These are phyloP conservation scores for Drosophila pachea DNA, from an alignment of 1,140 invertebrate species.

Conservation along the genomic window DNA sequence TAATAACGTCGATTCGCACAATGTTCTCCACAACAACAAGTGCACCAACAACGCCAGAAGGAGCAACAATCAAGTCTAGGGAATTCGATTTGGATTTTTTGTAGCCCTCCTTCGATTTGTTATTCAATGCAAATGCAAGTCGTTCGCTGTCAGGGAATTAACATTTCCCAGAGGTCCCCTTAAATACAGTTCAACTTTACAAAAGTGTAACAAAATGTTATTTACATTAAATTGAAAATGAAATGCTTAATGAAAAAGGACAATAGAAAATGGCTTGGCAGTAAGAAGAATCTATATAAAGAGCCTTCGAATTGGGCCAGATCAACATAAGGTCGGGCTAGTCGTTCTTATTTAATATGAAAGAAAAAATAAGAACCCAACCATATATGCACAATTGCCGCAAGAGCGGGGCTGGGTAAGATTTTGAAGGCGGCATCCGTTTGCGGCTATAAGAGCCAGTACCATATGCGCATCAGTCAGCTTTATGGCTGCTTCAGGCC, in stretches of 20 bases:
- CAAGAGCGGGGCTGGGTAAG: conserved; percentile 3
- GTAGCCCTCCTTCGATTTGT: conserved; percentile 31
- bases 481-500: conserved; percentile 26
- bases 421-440: neutral
- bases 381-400: conserved; percentile 4
- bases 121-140: conserved; percentile 56
- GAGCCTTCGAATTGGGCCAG: too few relatives aligned
- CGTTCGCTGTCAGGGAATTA: conserved; percentile 21
- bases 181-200: conserved; percentile 13
- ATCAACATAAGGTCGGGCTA: too few relatives aligned
- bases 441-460: conserved; percentile 47
- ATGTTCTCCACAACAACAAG: conserved; percentile 37
- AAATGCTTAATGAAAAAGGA: neutral
- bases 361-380: neutral
- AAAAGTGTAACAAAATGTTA: neutral
- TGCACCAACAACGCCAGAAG: neutral
- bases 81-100: conserved; percentile 23
- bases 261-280: neutral
- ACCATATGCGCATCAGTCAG: conserved; percentile 44
- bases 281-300: too few relatives aligned
- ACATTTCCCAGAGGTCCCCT: conserved; percentile 15
- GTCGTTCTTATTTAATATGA: neutral
- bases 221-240: neutral
- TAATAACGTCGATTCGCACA: conserved; percentile 73
- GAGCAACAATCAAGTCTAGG: too few relatives aligned